Conservation (phyloP, 2,888 invertebrate genomes). For the Acrobasis repandana region DNA sequence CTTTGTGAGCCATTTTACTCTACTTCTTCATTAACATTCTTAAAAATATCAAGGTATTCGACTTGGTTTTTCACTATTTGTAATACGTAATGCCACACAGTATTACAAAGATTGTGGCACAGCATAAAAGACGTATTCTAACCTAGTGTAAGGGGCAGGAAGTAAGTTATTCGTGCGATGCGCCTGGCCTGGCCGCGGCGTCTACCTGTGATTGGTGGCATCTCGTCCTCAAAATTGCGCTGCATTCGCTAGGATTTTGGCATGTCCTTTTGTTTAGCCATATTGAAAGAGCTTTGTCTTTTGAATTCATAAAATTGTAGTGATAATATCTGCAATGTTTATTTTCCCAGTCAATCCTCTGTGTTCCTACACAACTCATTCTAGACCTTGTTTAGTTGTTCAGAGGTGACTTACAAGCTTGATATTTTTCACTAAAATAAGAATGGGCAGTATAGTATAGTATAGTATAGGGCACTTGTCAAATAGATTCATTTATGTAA, state of each 20-base stretch:
- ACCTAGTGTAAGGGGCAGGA: constrained; percentile 47
- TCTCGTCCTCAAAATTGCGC: constrained; percentile 30
- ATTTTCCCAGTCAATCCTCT: too few species aligned
- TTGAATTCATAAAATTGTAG: background rate
- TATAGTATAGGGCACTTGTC: too few species aligned
- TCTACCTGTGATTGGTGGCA: constrained; percentile 38
- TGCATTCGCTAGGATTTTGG: background rate
- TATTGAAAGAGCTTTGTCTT: background rate
- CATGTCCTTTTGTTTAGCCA: background rate
- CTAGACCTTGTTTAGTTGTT: too few species aligned
- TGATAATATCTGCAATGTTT: too few species aligned
- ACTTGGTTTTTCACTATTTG: background rate
- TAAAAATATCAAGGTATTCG: constrained; percentile 27
- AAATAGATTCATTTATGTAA: too few species aligned
- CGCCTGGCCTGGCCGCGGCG: constrained; percentile 38
- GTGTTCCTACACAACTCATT: too few species aligned
- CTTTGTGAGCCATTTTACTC: constrained; percentile 79
- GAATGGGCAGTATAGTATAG: too few species aligned
- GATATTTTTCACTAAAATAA: too few species aligned
- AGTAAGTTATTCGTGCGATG: constrained; percentile 35
- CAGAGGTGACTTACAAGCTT: too few species aligned
- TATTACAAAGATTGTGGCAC: background rate
- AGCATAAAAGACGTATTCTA: constrained; percentile 50
- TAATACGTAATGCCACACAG: background rate
- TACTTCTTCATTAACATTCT: constrained; percentile 56